Evolutionary conservation across 2,888 invertebrate genomes (phyloP), one percentile per base, ranked within the genome.

Genomic region (Pterobdella sp.): DNA sequence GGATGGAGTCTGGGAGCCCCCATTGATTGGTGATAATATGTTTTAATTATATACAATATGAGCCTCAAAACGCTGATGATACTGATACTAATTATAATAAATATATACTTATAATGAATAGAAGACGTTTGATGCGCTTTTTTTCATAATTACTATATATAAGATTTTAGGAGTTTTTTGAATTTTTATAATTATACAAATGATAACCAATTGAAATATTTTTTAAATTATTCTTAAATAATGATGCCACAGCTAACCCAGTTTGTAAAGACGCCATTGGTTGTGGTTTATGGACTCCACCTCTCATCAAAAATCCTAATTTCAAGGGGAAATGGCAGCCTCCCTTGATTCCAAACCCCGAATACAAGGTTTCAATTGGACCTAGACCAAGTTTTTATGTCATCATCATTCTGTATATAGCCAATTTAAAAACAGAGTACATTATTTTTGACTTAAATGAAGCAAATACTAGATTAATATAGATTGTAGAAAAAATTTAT

Each of bases 1-100:
- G 90, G 98, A 98, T 85, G 97, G 97, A 0, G 91, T 91, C 81
- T 99, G 97, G 97, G 97, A 97, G 84, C 89, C 97, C 4, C 93
- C 96, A 0, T 86, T 92, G 72, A 88, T 96, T 37, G 81, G 84
- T 84, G 77, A 79, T 81, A 78, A 63, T n/a, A 37, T 14, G 49
- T 22, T 42, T 42, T 22, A 42, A 42, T 14, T 42, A 42, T 42
- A 14, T 42, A 7, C 7, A 42, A 14, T 42, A 42, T n/a, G n/a
- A n/a, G n/a, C n/a, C n/a, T n/a, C n/a, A n/a, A n/a, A n/a, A n/a
- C n/a, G n/a, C n/a, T n/a, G n/a, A n/a, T n/a, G n/a, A n/a, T n/a
- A n/a, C n/a, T n/a, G n/a, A n/a, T n/a, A n/a, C n/a, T n/a, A n/a
- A n/a, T n/a, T n/a, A n/a, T n/a, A n/a, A n/a, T n/a, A n/a, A n/a